These are phyloP conservation scores for Heliocidaris erythrogramma DNA, from an alignment of 35 echinoderm and acorn worm genomes.

Conservation along the genomic window DNA sequence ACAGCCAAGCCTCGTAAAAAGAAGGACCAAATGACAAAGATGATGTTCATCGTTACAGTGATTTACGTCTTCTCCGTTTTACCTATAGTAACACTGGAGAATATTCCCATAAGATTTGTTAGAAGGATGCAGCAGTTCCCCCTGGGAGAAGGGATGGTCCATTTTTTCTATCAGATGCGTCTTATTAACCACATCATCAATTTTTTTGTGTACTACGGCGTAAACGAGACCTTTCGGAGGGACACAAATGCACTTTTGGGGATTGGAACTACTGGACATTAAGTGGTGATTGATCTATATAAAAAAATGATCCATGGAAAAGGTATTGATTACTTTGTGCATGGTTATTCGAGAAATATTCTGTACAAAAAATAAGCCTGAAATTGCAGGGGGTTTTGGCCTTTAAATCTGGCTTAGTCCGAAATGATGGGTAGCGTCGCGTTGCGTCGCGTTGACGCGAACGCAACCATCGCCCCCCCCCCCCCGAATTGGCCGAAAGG, in stretches of 20 bases:
- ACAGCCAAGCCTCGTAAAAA: neutral
- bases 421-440: too few relatives aligned
- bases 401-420: too few relatives aligned
- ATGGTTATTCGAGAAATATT: too few relatives aligned
- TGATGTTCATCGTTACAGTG: slow-evolving; percentile 22
- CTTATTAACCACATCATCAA: slow-evolving; percentile 31
- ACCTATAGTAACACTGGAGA: neutral
- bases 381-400: too few relatives aligned
- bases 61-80: neutral
- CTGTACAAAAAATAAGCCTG: too few relatives aligned
- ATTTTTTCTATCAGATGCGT: neutral
- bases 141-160: neutral
- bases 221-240: neutral
- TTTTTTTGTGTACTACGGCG: neutral
- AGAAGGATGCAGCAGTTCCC: neutral
- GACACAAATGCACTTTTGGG: neutral
- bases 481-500: too few relatives aligned
- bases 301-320: too few relatives aligned
- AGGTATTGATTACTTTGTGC: too few relatives aligned
- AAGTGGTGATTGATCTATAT: neutral
- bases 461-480: too few relatives aligned
- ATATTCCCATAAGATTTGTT: neutral
- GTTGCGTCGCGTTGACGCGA: too few relatives aligned
- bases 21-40: neutral
- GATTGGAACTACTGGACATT: neutral